Conservation (phyloP, 2,113 vertebrate genomes). For the Crotalus tigris region DNA sequence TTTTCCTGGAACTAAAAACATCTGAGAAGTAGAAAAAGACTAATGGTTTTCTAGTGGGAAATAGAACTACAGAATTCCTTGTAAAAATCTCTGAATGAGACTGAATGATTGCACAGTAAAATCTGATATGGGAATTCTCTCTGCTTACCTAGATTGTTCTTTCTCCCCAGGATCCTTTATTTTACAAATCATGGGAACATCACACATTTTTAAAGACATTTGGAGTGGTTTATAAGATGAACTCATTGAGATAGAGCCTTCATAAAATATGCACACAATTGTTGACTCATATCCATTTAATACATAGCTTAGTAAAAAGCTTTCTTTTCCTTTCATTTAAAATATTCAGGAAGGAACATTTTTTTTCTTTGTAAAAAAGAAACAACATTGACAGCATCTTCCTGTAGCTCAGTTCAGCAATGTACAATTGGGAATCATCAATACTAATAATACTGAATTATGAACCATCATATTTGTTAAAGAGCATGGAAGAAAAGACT, state of each 20-base stretch:
- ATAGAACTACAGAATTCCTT: neutral
- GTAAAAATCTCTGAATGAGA: neutral
- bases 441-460: neutral
- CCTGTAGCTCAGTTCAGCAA: neutral
- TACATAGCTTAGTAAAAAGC: slow-evolving; percentile 4
- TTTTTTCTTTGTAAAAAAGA: neutral
- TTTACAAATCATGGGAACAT: neutral
- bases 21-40: neutral
- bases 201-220: neutral
- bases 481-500: neutral
- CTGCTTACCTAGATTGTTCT: neutral
- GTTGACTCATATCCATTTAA: slow-evolving; percentile 14
- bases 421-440: neutral
- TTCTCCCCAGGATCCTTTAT: neutral
- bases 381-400: neutral
- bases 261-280: neutral
- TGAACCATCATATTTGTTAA: neutral
- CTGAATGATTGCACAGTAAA: neutral
- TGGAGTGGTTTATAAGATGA: neutral
- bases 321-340: slow-evolving; percentile 14
- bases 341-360: slow-evolving; percentile 43
- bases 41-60: neutral
- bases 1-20: neutral
- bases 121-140: neutral
- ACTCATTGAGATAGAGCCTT: neutral